A percentile compares a stretch with the other conserved stretches of the same genome.
Conservation (phyloP, 1,140 invertebrate genomes). For the Cheumatopsyche charites region DNA sequence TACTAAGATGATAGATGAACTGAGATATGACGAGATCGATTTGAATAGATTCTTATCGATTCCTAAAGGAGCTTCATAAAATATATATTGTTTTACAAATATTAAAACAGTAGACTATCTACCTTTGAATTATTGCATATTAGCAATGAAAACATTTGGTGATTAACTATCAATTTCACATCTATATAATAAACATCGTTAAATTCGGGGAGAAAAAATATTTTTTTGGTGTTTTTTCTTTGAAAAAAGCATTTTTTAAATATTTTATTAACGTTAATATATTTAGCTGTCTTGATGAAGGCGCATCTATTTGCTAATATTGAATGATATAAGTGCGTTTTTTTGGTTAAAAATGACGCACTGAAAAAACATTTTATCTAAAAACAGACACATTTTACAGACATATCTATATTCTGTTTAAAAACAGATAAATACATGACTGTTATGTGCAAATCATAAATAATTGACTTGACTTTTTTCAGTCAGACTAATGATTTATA, state of each 20-base stretch:
- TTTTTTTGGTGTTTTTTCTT: slow-evolving; percentile 19
- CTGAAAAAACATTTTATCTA: background rate
- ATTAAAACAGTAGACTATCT: background rate
- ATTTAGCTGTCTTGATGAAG: slow-evolving; percentile 10
- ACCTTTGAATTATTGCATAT: background rate
- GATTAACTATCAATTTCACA: background rate
- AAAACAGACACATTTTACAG: background rate
- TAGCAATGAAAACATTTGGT: slow-evolving; percentile 1
- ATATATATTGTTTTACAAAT: background rate
- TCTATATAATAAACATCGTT: background rate
- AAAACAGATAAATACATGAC: background rate
- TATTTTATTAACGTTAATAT: slow-evolving; percentile 1
- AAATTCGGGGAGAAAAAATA: background rate
- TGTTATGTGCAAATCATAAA: background rate
- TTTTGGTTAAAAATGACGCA: too few species aligned
- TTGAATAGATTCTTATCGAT: slow-evolving; percentile 21
- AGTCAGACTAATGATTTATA: slow-evolving; percentile 4
- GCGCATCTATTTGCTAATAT: background rate
- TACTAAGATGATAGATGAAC: slow-evolving; percentile 36
- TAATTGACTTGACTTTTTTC: slow-evolving; percentile 11
- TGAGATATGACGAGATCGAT: slow-evolving; percentile 33
- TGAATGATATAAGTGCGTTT: too few species aligned
- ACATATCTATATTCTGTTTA: background rate
- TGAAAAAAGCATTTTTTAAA: slow-evolving; percentile 4
- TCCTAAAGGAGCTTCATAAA: too few species aligned